A percentile compares a stretch with the other conserved stretches of the same genome.
These are phyloP conservation scores for Ophonus ardosiacus DNA, from an alignment of 2,888 invertebrate species.

Conservation along the genomic window DNA sequence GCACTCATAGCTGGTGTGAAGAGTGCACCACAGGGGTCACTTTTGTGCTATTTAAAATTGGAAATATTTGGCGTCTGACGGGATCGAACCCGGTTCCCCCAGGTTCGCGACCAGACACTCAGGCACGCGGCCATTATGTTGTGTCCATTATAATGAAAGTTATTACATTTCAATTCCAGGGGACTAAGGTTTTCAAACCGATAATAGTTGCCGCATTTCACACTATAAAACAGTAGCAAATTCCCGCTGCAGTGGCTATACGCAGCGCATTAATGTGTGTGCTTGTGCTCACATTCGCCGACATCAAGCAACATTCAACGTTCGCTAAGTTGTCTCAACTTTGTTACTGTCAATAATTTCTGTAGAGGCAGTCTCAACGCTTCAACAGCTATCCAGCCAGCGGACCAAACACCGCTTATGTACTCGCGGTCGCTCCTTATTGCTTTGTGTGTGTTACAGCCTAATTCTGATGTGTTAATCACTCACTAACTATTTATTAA, in stretches of 20 bases:
- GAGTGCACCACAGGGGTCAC: too few relatives aligned
- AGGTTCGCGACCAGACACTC: too few relatives aligned
- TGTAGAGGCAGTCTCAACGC: not conserved
- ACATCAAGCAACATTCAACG: conserved; percentile 22
- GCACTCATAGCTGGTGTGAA: too few relatives aligned
- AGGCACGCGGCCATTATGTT: too few relatives aligned
- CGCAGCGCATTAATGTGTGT: too few relatives aligned
- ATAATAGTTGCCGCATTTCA: too few relatives aligned
- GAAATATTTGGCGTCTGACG: too few relatives aligned
- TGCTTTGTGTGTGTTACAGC: conserved; percentile 35
- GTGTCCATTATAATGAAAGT: too few relatives aligned
- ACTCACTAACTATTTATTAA: conserved; percentile 47
- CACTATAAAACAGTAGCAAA: conserved; percentile 45
- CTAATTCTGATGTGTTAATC: conserved; percentile 53
- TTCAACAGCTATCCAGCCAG: not conserved
- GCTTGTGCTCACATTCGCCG: not conserved
- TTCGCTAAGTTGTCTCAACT: conserved; percentile 42
- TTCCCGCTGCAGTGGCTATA: not conserved
- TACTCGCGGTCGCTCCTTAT: conserved; percentile 11
- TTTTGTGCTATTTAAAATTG: too few relatives aligned
- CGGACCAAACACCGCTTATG: not conserved
- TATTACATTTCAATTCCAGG: too few relatives aligned
- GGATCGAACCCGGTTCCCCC: too few relatives aligned
- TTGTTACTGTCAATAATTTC: conserved; percentile 53
- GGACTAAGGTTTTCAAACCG: too few relatives aligned